Base-by-base conservation (phyloP, 2,797 vertebrate species). In the Syncerus caffer region DNA sequence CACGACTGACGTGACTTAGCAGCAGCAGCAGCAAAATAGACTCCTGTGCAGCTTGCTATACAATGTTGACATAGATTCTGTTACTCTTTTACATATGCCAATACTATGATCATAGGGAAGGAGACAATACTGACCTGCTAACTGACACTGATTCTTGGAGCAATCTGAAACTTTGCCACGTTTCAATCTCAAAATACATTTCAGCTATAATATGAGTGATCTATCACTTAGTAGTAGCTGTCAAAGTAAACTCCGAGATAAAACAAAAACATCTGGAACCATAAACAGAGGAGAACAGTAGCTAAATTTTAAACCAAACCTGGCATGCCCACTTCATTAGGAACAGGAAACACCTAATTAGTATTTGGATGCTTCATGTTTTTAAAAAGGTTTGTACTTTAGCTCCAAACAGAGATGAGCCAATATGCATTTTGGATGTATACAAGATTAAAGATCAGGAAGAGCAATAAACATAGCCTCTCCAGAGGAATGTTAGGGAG, bases 191-290 rank as follows among this genome's bases (percentile, higher is more conserved):
- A 98, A 98, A 99, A 99, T 98, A 98, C 98, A 98, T 99, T 98
- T 99, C 98, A 98, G 98, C 98, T 98, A 98, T 99, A 99, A 99
- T 99, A 99, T 98, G 98, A 99, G 98, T 99, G 99, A 99, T 99
- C 99, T 99, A 99, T 99, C 99, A 99, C 99, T 99, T 99, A 98
- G 98, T 98, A 95, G 98, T 98, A 98, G 98, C 99, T 98, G 99
- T 99, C 99, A 99, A 98, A 98, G 97, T 98, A 98, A 99, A 99
- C 98, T 98, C 98, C 94, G 97, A 99, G 99, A 99, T 99, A 99
- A 99, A 99, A 99, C 98, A 99, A 98, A 99, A 99, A 99, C 99
- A 99, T 99, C 99, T 99, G 99, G 99, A 99, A 99, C 98, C 98
- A 98, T 99, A 99, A 99, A 99, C 98, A 99, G 98, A 98, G 74